Conservation (phyloP, 2,797 vertebrate species). For the Borostomias antarcticus region DNA sequence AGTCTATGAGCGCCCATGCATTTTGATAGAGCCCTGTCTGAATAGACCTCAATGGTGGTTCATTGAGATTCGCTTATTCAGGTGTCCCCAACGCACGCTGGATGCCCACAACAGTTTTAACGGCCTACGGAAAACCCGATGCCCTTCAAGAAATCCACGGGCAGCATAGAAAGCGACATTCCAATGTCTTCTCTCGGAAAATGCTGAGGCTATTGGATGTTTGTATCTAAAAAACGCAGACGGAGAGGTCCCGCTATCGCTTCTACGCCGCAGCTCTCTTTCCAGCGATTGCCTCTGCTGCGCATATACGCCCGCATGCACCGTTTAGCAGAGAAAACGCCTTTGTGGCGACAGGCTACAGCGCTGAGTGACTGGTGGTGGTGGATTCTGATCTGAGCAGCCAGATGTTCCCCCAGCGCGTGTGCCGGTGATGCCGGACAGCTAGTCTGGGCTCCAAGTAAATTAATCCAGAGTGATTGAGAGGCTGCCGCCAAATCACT, state of each 20-base stretch:
- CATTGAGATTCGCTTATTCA: constrained; percentile 55
- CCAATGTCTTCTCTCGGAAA: constrained; percentile 29
- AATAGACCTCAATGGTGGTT: constrained; percentile 42
- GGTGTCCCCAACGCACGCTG: constrained; percentile 70
- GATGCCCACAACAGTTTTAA: constrained; percentile 53
- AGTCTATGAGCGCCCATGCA: constrained; percentile 48
- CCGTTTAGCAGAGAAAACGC: constrained; percentile 76
- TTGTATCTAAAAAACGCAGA: constrained; percentile 34
- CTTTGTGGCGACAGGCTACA: constrained; percentile 70
- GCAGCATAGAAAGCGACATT: constrained; percentile 45
- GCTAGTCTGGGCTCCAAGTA: constrained; percentile 56
- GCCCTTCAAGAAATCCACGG: constrained; percentile 74
- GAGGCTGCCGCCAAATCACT: constrained; percentile 63
- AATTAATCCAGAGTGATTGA: constrained; percentile 72
- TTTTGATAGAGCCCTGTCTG: constrained; percentile 34
- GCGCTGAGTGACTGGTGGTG: constrained; percentile 58
- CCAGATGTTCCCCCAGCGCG: constrained; percentile 69
- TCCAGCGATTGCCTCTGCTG: constrained; percentile 29
- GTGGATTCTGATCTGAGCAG: constrained; percentile 58
- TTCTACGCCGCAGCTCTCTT: constrained; percentile 5
- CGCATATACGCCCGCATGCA: constrained; percentile 79
- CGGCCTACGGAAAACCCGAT: constrained; percentile 63
- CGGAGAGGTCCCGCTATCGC: constrained; percentile 13
- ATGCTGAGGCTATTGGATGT: constrained; percentile 38
- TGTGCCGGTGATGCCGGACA: constrained; percentile 51